phyloP scores from a whole-genome alignment of 2,113 vertebrate genomes.

The Pholis gunnellus region DNA sequence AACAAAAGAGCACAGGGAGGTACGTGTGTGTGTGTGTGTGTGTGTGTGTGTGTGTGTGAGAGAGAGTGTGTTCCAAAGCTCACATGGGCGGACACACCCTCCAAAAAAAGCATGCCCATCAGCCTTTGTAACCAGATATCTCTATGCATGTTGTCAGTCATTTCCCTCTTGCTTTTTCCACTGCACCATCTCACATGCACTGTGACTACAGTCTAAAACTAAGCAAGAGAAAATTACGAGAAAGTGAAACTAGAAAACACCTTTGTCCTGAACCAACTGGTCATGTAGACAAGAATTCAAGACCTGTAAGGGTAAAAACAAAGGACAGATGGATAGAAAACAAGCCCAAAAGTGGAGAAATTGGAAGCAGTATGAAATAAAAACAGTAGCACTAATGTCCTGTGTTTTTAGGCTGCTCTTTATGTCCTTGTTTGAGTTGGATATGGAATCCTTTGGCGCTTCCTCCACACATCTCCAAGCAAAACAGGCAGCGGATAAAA shows the following conservation, averaged over 20 bases:
- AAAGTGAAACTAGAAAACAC: slow-evolving; percentile 35
- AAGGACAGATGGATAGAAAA: slow-evolving; percentile 15
- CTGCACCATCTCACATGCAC: slow-evolving; percentile 10
- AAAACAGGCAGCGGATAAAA: slow-evolving; percentile 60
- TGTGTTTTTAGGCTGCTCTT: slow-evolving; percentile 28
- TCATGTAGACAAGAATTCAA: slow-evolving; percentile 9
- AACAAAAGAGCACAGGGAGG: slow-evolving; percentile 4
- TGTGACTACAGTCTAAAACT: slow-evolving; percentile 28
- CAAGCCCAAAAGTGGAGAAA: neutral
- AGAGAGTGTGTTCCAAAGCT: slow-evolving; percentile 3
- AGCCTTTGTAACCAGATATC: slow-evolving; percentile 44
- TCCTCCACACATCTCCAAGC: slow-evolving; percentile 50
- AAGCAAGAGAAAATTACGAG: neutral
- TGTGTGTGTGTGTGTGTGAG: neutral
- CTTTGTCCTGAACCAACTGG: slow-evolving; percentile 24
- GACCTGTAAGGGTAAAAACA: neutral
- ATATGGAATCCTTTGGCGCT: slow-evolving; percentile 17
- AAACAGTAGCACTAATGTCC: slow-evolving; percentile 14
- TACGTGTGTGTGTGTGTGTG: neutral
- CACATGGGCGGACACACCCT: slow-evolving; percentile 38
- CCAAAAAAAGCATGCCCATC: slow-evolving; percentile 26
- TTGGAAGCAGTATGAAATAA: slow-evolving; percentile 6
- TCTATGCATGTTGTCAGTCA: neutral
- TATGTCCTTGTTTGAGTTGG: slow-evolving; percentile 54
- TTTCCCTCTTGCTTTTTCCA: neutral